Evolutionary conservation across 2,797 vertebrate genomes (phyloP), one percentile per base, ranked within the genome.

Genomic region (Sardinella longiceps): DNA sequence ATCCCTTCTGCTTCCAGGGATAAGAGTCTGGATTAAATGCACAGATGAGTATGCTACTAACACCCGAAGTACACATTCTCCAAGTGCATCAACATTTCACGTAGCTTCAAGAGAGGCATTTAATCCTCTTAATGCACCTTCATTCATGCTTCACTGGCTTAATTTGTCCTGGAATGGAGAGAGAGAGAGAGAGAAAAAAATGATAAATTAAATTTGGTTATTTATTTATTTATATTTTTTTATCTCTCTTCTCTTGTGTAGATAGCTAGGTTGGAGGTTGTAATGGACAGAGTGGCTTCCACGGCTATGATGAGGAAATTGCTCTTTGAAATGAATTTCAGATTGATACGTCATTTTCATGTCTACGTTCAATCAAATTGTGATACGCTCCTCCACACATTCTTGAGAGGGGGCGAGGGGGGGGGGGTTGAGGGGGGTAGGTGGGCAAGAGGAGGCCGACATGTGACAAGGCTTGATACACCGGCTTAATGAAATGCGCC

Each of bases 301-400:
- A 77, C 43, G 33, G 70, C 33, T 77, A 77, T 77, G 70, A 77
- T 77, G 51, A 18, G 70, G 18, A 77, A 77, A 77, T 77, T 77
- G 70, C 33, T 77, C 33, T 77, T 77, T 77, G 70, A 77, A 77
- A 77, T 77, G 70, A 77, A 77, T 77, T 77, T 77, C 33, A 77
- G 70, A 77, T 43, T 77, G 70, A 77, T 77, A 39, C 20, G 70
- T 43, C 70, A 18, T 15, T 43, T 43, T 77, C 70, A 28, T 77
- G 70, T 77, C 70, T 39, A 43, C 70, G 33, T 77, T 77, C 70
- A 14, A 77, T 77, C 70, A 77, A 43, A 77, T 77, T 77, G 37
- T 9, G 70, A 77, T 77, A 37, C 37, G 70, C 37, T 77, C 0
- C 15, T 43, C 33, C 37, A 39, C 12, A 7, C 37, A 20, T 39